Percentiles rank a stretch among this genome's conserved stretches.
Conservation (phyloP, 2,797 vertebrate species). For the Schizothorax lantsangensis region DNA sequence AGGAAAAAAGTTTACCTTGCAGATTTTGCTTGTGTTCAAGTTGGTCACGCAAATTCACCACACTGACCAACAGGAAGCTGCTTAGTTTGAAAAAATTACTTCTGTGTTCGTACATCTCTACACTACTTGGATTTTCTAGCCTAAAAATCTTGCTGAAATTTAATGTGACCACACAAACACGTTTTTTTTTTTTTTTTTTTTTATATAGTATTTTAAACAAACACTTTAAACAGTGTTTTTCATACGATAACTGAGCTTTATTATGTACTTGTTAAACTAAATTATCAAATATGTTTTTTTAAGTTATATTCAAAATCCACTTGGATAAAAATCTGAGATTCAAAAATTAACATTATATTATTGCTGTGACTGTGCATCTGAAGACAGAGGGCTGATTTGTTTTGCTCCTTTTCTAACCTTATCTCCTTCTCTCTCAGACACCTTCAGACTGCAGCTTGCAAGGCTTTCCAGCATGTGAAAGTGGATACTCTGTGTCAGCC, state of each 20-base stretch:
- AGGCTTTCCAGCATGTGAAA: slow-evolving; percentile 95
- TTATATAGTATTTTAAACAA: background rate
- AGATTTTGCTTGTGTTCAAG: background rate
- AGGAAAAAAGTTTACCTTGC: background rate
- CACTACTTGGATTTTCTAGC: background rate
- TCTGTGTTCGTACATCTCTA: background rate
- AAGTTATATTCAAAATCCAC: background rate
- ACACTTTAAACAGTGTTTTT: background rate
- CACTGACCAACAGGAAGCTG: background rate
- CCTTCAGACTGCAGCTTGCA: slow-evolving; percentile 88
- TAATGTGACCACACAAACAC: background rate
- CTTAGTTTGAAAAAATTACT: background rate
- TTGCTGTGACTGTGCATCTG: background rate
- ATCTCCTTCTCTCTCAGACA: slow-evolving; percentile 77
- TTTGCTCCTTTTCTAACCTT: slow-evolving; percentile 17
- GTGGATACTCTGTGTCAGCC: slow-evolving; percentile 95
- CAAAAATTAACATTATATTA: background rate
- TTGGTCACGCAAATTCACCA: background rate
- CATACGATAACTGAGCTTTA: background rate
- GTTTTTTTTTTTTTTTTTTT: too few species aligned
- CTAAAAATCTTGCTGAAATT: background rate
- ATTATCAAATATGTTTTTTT: background rate
- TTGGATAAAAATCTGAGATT: background rate
- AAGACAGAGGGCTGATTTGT: background rate
- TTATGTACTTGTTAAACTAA: background rate